Conservation (phyloP, 2,888 invertebrate species). For the Drosophila monieri region DNA sequence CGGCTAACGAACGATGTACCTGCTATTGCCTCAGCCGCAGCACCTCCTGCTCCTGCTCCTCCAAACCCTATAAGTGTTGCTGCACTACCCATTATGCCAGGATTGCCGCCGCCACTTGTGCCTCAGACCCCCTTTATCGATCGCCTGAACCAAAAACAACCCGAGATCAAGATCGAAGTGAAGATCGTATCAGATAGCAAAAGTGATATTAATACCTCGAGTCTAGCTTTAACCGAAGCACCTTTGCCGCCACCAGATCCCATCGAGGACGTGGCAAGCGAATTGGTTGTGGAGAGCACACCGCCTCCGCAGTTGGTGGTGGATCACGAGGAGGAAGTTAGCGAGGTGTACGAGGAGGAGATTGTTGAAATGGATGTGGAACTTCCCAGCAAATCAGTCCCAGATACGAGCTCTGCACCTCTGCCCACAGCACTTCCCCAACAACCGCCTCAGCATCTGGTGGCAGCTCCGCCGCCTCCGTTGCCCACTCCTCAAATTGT, state of each 20-base stretch:
- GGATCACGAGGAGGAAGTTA: constrained; percentile 82
- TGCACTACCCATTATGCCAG: constrained; percentile 42
- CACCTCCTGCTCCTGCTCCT: not conserved
- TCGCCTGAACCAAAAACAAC: constrained; percentile 83
- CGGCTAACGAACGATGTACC: constrained; percentile 50
- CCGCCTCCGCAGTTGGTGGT: constrained; percentile 70
- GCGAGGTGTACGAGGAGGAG: constrained; percentile 71
- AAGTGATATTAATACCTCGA: constrained; percentile 44
- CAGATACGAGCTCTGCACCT: not conserved
- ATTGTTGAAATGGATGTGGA: constrained; percentile 57
- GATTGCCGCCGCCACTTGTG: constrained; percentile 76
- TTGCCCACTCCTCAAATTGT: constrained; percentile 53
- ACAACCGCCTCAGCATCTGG: constrained; percentile 16
- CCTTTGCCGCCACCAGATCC: constrained; percentile 49
- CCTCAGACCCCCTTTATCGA: constrained; percentile 80
- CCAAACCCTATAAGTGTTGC: not conserved
- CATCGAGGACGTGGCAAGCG: constrained; percentile 59
- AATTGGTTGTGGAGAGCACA: constrained; percentile 67
- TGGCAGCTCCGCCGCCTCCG: constrained; percentile 39
- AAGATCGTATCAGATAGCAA: constrained; percentile 82
- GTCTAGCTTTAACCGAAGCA: constrained; percentile 1
- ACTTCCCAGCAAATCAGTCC: constrained; percentile 6
- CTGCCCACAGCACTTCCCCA: not conserved
- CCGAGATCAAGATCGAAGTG: constrained; percentile 83
- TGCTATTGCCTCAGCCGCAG: constrained; percentile 2